Evolutionary conservation across 2,113 vertebrate species (phyloP), one percentile per base, ranked within the genome.

Genomic region (Gallinago media): DNA sequence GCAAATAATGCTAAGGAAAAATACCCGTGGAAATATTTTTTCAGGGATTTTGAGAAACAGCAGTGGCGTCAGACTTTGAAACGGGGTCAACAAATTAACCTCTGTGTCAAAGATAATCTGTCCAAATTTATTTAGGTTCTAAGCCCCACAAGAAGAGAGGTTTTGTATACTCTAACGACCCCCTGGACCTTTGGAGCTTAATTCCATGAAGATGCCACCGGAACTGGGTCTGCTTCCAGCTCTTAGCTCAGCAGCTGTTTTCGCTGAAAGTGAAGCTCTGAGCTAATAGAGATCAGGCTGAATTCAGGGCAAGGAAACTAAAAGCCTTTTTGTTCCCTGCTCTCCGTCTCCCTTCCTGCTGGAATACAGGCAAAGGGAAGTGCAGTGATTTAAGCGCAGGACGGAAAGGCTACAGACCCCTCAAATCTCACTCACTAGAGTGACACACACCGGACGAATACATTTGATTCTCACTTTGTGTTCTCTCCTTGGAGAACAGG

Each of bases 261-360:
- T 90, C 92, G 92, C 83, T 96, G 90, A 50, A 96, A 96, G 73
- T 94, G 95, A 94, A 94, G 76, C 73, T 89, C 92, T 94, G 96
- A 93, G 83, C 91, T 95, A 95, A 95, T 82, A 92, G 94, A 92
- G 83, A 93, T 93, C 40, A 9, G 76, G 68, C 92, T 95, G 92
- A 93, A 96, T 96, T 96, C 90, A 93, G 96, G 96, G 96, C 96
- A 97, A 78, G 3, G 40, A 50, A 94, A 96, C 89, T 92, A 91
- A 97, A 96, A 96, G 95, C 94, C 95, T 94, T 97, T 96, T 97
- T 97, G 95, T 97, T 97, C 70, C 7, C 89, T 72, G 80, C 84
- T 96, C 59, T 71, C 80, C 0, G 14, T 84, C 52, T 94, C 80
- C 56, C 87, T 97, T 96, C 94, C 91, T 97, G 93, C 86, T 92